These are phyloP conservation scores for Amblyjoppa fuscipennis DNA, from an alignment of 2,888 invertebrate genomes.

Conservation along the genomic window DNA sequence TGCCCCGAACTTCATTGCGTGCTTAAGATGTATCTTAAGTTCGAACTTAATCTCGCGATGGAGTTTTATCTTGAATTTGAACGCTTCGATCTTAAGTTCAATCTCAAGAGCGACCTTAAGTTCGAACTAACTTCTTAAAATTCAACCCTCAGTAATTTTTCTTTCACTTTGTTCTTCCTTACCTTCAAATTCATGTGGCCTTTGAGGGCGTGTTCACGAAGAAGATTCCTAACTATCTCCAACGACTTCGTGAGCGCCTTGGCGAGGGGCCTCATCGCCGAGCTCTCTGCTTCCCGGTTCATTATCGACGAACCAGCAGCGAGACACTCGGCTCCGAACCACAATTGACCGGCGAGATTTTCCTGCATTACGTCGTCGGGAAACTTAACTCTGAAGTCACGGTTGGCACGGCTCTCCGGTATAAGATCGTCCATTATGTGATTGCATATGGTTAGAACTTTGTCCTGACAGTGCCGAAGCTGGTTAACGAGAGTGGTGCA, in stretches of 20 bases:
- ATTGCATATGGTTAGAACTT: slow-evolving; percentile 96
- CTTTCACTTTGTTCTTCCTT: slow-evolving; percentile 20
- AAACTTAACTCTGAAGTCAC: slow-evolving; percentile 99
- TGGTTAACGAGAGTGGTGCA: slow-evolving; percentile 98
- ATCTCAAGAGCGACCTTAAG: too few relatives aligned
- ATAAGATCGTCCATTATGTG: slow-evolving; percentile 98
- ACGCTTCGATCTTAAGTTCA: neutral
- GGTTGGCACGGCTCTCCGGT: slow-evolving; percentile 93
- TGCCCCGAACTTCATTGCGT: neutral
- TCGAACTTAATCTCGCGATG: too few relatives aligned
- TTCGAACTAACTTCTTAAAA: neutral
- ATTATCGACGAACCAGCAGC: slow-evolving; percentile 99
- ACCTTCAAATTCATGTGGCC: slow-evolving; percentile 84
- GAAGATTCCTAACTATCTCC: slow-evolving; percentile 95
- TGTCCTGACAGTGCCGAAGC: slow-evolving; percentile 96
- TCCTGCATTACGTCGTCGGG: slow-evolving; percentile 99
- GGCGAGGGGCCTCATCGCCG: slow-evolving; percentile 98
- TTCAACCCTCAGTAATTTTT: neutral
- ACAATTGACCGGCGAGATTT: slow-evolving; percentile 98
- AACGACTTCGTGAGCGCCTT: slow-evolving; percentile 98
- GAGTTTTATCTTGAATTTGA: too few relatives aligned
- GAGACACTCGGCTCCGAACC: slow-evolving; percentile 99
- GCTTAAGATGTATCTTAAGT: neutral
- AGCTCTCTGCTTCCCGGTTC: slow-evolving; percentile 98
- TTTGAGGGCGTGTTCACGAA: slow-evolving; percentile 91